phyloP scores from a whole-genome alignment of 1,140 invertebrate species.

The Plectrocnemia conspersa region DNA sequence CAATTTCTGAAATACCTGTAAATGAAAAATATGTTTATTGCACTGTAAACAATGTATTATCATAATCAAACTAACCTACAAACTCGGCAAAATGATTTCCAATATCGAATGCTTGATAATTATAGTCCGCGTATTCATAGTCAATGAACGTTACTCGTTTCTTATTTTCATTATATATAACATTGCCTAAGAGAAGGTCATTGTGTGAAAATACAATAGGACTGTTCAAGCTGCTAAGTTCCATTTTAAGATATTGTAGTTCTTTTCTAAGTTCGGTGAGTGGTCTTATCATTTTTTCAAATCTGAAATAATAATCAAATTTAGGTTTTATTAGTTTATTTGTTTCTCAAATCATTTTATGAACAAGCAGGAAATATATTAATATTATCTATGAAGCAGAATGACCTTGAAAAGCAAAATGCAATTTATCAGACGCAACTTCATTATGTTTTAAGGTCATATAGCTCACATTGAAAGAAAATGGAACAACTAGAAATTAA shows the following conservation, averaged over 20 bases:
- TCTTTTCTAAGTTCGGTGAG: slow-evolving; percentile 65
- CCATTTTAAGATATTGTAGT: slow-evolving; percentile 61
- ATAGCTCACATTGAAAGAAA: no score
- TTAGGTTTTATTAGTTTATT: no score
- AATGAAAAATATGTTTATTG: no score
- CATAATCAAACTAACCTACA: slow-evolving; percentile 63
- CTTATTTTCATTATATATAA: slow-evolving; percentile 74
- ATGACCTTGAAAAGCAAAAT: no score
- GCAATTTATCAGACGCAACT: no score
- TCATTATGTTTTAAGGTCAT: no score
- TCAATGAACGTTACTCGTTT: slow-evolving; percentile 89
- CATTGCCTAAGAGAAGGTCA: slow-evolving; percentile 91
- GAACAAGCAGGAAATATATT: no score
- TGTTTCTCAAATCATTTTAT: no score
- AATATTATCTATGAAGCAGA: no score
- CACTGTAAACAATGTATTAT: no score
- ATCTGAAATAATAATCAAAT: no score
- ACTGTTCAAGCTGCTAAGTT: slow-evolving; percentile 62
- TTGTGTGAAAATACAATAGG: slow-evolving; percentile 97
- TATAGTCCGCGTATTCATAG: slow-evolving; percentile 92
- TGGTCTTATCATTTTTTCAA: slow-evolving; percentile 61
- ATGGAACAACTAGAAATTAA: no score
- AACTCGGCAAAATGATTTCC: slow-evolving; percentile 98
- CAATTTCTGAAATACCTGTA: slow-evolving; percentile 67
- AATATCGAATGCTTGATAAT: slow-evolving; percentile 95